Conservation (phyloP, 2,797 vertebrate species). For the Silurus aristotelis region DNA sequence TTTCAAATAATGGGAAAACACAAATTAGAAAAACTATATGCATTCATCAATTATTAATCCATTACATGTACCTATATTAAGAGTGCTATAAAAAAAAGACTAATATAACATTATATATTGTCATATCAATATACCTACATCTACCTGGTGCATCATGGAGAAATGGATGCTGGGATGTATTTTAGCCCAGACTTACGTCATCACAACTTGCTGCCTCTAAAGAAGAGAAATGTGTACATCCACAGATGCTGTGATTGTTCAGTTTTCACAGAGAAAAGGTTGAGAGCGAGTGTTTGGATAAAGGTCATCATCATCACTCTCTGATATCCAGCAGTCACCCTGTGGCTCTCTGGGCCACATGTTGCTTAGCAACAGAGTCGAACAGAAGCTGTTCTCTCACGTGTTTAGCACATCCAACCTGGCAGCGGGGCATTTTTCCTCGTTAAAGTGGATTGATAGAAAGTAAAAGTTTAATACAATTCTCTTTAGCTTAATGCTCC, state of each 20-base stretch:
- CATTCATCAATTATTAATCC: not conserved
- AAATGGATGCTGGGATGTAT: slow-evolving; percentile 69
- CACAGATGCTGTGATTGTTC: slow-evolving; percentile 6
- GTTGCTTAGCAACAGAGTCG: slow-evolving; percentile 55
- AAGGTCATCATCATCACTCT: slow-evolving; percentile 57
- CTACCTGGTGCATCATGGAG: slow-evolving; percentile 73
- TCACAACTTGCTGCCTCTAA: slow-evolving; percentile 78
- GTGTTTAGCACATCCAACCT: not conserved
- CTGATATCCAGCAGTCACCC: slow-evolving; percentile 32
- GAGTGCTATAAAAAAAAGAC: not conserved
- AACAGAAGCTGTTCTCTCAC: slow-evolving; percentile 33
- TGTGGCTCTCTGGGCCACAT: slow-evolving; percentile 39
- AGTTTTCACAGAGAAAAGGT: slow-evolving; percentile 1
- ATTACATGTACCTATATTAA: not conserved
- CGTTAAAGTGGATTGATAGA: slow-evolving; percentile 27
- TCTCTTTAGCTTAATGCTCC: not conserved
- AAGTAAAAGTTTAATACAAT: slow-evolving; percentile 8
- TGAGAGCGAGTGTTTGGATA: slow-evolving; percentile 38
- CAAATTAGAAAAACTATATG: not conserved
- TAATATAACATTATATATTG: not conserved
- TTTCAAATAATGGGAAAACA: not conserved
- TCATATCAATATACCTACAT: slow-evolving; percentile 60
- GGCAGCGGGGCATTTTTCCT: slow-evolving; percentile 5
- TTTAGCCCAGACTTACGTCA: slow-evolving; percentile 72
- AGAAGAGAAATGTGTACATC: slow-evolving; percentile 14